phyloP scores from a whole-genome alignment of 2,888 invertebrate genomes.

The Omphaloscelis lunosa region DNA sequence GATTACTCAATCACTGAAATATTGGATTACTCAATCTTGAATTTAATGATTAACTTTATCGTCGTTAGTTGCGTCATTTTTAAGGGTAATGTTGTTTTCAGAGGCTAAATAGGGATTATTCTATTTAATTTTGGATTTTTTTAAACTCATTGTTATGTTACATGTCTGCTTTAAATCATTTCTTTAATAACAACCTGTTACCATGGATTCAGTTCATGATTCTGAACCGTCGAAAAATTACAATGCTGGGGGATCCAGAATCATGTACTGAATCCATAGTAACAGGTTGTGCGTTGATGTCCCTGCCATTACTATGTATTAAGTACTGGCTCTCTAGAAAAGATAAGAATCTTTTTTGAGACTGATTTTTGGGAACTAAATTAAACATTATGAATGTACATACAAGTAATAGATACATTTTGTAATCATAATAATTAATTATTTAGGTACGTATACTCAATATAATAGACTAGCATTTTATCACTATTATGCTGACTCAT shows the following conservation, averaged over 20 bases:
- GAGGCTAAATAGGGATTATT: not conserved
- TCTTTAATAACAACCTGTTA: no score
- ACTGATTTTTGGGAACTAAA: not conserved
- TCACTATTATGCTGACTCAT: not conserved
- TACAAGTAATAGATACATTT: not conserved
- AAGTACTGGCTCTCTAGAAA: not conserved
- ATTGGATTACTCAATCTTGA: constrained; percentile 38
- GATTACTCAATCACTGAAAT: constrained; percentile 47
- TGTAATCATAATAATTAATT: not conserved
- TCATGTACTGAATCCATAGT: no score
- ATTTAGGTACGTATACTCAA: no score
- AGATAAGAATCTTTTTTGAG: not conserved
- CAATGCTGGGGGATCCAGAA: no score
- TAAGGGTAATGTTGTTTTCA: constrained; percentile 1
- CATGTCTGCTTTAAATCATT: not conserved
- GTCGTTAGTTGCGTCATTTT: constrained; percentile 11
- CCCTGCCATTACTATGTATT: not conserved
- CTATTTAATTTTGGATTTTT: not conserved
- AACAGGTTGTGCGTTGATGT: no score
- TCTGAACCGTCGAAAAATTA: no score
- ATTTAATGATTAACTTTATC: constrained; percentile 28
- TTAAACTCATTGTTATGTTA: not conserved
- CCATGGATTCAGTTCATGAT: no score
- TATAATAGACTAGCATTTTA: no score
- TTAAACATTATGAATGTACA: not conserved